Base-by-base conservation (phyloP, 2,888 invertebrate genomes). In the Eupithecia dodoneata region DNA sequence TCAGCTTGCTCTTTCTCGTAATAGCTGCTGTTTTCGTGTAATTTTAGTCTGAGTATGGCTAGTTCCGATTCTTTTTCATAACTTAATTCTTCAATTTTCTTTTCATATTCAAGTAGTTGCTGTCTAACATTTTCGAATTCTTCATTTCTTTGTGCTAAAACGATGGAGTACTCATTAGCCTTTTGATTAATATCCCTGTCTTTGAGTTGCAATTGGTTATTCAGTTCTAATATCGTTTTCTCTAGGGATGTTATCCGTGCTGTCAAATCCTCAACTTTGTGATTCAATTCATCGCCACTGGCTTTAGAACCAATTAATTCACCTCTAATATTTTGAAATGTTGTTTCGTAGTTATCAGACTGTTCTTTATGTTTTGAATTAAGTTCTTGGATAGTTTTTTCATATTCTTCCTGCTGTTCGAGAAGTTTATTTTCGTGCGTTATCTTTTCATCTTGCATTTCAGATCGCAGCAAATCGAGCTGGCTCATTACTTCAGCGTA, bases 1-100 rank as follows among this genome's bases (percentile, higher is more conserved):
- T 91, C 90, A 73, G 86, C 88, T 13, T 85, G 83, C 63, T 84
- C 78, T 80, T 87, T 89, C 73, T 92, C 90, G 76, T 88, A 92
- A 78, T 83, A 87, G 78, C 83, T 92, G 82, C 84, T 90, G 83
- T 89, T 91, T 81, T 96, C 96, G 63, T 95, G 95, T 83, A 96
- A 91, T 87, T 95, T 94, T 73, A 95, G 90, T 81, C 96, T 91
- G 69, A 96, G 84, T 66, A 94, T 89, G 42, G 96, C 95, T 76
- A 96, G 88, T 83, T 96, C 96, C 0, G 95, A 92, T 77, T 96
- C 95, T 83, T 96, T 96, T 81, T 92, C 96, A 76, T 91, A 95
- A 76, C 88, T 95, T 78, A 94, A 84, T 81, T 96, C 96, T 82
- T 94, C 95, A 65, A 94, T 80, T 85, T 89, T 92, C 83, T 91